Percentiles rank a stretch among this genome's conserved stretches.
Conservation (phyloP, 2,113 vertebrate genomes). For the Camarhynchus parvulus region DNA sequence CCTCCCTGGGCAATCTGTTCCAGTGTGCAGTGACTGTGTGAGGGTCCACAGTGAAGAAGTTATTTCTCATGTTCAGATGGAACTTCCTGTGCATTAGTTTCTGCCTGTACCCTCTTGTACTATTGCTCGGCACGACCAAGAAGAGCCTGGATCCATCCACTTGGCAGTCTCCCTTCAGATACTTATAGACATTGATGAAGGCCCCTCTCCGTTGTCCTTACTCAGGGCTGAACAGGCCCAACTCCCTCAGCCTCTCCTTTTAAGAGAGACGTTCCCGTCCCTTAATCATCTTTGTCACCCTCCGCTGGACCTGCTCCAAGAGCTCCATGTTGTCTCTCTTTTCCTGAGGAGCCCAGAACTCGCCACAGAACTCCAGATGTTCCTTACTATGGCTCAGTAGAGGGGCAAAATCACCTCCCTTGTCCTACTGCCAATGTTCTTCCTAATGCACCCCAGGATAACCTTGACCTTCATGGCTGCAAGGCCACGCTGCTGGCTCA, state of each 20-base stretch:
- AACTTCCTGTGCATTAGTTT: not conserved
- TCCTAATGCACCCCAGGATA: not conserved
- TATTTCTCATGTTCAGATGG: not conserved
- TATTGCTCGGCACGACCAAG: not conserved
- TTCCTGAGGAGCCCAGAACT: not conserved
- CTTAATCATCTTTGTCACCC: not conserved
- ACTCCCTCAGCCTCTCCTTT: not conserved
- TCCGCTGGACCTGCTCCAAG: not conserved
- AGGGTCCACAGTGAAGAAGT: not conserved
- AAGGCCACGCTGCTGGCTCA: not conserved
- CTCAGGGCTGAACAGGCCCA: not conserved
- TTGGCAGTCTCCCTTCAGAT: not conserved
- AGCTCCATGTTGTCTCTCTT: not conserved
- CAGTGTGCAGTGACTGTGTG: not conserved
- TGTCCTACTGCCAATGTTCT: rapidly evolving
- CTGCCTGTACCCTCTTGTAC: not conserved
- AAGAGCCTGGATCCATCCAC: not conserved
- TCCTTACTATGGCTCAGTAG: not conserved
- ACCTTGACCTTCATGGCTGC: not conserved
- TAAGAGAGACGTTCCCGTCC: not conserved
- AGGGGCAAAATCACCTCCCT: not conserved
- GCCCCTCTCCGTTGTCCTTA: not conserved
- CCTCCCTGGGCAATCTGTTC: not conserved
- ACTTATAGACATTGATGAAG: too few species aligned
- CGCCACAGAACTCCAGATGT: not conserved